phyloP scores from a whole-genome alignment of 2,888 invertebrate genomes.

The Deilephila elpenor region DNA sequence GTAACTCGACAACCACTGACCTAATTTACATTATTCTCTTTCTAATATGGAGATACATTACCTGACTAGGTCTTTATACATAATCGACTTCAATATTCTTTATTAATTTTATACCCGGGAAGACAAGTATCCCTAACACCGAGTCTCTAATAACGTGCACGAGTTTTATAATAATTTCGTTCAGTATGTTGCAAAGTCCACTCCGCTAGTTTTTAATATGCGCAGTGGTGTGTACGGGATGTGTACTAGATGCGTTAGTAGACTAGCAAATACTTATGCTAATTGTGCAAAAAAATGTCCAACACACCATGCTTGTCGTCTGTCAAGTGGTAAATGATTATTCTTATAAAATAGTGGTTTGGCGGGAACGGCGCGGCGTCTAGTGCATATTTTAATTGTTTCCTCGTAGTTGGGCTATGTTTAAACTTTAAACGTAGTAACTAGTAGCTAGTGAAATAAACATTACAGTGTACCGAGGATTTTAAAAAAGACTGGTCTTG shows the following conservation, averaged over 20 bases:
- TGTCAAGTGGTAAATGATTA: constrained; percentile 19
- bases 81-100: no score
- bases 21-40: no score
- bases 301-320: constrained; percentile 11
- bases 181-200: not conserved
- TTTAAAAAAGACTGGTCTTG: no score
- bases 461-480: no score
- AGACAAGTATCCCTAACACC: no score
- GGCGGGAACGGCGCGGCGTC: not conserved
- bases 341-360: not conserved
- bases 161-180: not conserved
- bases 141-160: not conserved
- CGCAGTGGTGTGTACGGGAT: constrained; percentile 5
- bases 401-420: not conserved
- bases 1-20: no score
- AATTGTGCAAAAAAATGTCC: constrained; percentile 3
- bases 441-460: no score
- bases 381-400: constrained; percentile 9
- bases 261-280: constrained; percentile 19
- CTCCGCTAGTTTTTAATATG: not conserved
- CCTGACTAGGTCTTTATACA: no score
- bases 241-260: constrained; percentile 19
- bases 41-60: no score
- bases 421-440: not conserved
- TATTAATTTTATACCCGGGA: no score